phyloP scores from a whole-genome alignment of 1,140 invertebrate species.

The Polypedilum vanderplanki region DNA sequence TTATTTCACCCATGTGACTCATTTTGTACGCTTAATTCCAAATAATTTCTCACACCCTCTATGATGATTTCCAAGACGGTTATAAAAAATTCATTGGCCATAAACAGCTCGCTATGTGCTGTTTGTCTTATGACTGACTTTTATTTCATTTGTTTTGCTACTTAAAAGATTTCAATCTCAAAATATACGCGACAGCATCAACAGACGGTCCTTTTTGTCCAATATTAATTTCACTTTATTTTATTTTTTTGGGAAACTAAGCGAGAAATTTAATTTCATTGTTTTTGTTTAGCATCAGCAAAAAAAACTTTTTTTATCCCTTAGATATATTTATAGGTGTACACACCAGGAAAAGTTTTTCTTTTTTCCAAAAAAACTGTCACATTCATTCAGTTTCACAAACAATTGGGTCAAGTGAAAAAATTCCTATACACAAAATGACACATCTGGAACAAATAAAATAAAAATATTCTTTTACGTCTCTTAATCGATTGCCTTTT shows the following conservation, averaged over 20 bases:
- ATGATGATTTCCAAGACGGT: not conserved
- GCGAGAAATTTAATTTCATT: too few species aligned
- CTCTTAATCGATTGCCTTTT: constrained; percentile 21
- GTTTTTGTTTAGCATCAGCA: not conserved
- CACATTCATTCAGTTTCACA: constrained; percentile 22
- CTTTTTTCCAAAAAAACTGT: not conserved
- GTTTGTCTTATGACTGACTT: not conserved
- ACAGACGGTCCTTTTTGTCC: not conserved
- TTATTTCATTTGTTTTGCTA: not conserved
- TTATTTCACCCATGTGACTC: constrained; percentile 12
- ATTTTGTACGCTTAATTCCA: not conserved
- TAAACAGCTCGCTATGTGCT: constrained; percentile 6
- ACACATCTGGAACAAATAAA: constrained; percentile 27
- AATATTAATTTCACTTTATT: not conserved
- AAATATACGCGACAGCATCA: too few species aligned
- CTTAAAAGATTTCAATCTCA: not conserved
- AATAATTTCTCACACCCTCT: not conserved
- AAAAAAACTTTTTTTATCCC: not conserved
- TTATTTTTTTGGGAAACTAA: not conserved
- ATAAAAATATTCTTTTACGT: constrained; percentile 24
- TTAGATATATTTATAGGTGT: not conserved
- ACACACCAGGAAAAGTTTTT: not conserved
- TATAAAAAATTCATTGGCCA: constrained; percentile 21
- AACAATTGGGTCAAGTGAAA: not conserved
- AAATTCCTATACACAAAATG: not conserved